Percentiles rank a stretch among this genome's conserved stretches.
phyloP scores from a whole-genome alignment of 2,797 vertebrate species.

The Syngnathus rostellatus region DNA sequence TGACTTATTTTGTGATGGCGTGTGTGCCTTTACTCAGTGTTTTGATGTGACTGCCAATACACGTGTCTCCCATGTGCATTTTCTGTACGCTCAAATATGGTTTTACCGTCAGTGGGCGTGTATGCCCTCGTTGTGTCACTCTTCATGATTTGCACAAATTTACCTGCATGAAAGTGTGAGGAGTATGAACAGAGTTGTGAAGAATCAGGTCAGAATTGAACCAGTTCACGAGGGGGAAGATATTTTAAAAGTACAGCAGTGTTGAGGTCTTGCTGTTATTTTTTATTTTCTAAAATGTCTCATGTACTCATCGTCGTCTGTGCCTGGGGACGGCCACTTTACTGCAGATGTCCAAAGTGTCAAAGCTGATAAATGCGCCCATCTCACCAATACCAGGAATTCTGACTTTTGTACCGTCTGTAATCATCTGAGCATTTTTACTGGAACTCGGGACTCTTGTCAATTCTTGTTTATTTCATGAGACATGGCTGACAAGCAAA shows the following conservation, averaged over 20 bases:
- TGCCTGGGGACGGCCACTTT: too few relatives aligned
- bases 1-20: slow-evolving; percentile 15
- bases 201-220: slow-evolving; percentile 45
- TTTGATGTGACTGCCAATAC: neutral
- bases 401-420: too few relatives aligned
- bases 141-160: slow-evolving; percentile 4
- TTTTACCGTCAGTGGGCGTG: neutral
- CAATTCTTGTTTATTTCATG: too few relatives aligned
- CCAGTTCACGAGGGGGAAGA: neutral
- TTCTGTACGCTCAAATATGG: neutral
- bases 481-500: too few relatives aligned
- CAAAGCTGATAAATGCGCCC: too few relatives aligned
- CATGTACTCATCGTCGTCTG: too few relatives aligned
- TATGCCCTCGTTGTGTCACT: neutral
- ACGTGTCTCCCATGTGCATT: neutral
- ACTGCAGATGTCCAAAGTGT: too few relatives aligned
- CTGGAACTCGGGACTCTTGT: too few relatives aligned
- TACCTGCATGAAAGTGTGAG: slow-evolving; percentile 14
- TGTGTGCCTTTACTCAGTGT: slow-evolving; percentile 1
- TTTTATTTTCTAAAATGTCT: too few relatives aligned
- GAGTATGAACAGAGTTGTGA: slow-evolving; percentile 18
- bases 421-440: too few relatives aligned
- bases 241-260: slow-evolving; percentile 10
- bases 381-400: too few relatives aligned
- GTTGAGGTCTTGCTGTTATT: slow-evolving; percentile 1